Evolutionary conservation across 2,888 invertebrate genomes (phyloP), one percentile per base, ranked within the genome.

Genomic region (Pegoplata infirma): DNA sequence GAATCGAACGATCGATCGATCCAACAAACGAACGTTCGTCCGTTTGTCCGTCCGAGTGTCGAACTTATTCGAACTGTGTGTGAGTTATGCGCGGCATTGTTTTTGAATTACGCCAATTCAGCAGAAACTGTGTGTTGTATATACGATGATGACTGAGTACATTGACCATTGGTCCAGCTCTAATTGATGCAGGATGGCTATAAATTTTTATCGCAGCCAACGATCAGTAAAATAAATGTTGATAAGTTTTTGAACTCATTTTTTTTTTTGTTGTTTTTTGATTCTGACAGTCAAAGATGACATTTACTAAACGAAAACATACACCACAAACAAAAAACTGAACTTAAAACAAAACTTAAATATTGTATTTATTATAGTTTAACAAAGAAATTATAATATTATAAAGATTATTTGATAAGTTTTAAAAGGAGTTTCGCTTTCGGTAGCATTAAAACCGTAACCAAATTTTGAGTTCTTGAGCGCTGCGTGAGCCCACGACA

Each of bases 181-280:
- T 88, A 88, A 88, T 88, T 88, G 88, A 88, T 88, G 87, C 88
- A 87, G 85, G 82, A 82, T 82, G 81, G 86, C 85, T 84, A 88
- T 88, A 88, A 88, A 88, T 88, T 88, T 83, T 83, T 79, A 79
- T 79, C 79, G 49, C 75, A 75, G 71, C 63, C n/a, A 64, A 66
- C 75, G 75, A 79, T 79, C 79, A 71, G 71, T 55, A 64, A 47
- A 59, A 58, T 59, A 71, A 64, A 77, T 72, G 77, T 72, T 66
- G 44, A n/a, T n/a, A n/a, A n/a, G n/a, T 10, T 49, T 72, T 28
- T 40, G 58, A 5, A 5, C 25, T 25, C 6, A 5, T 25, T 25
- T 71, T 36, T 71, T 7, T 32, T 40, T 67, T 55, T 64, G n/a
- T 40, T 14, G 32, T 2, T 28, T 63, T 63, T 68, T 21, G 51